Conservation (phyloP, 2,888 invertebrate genomes). For the Epicampocera succincta region DNA sequence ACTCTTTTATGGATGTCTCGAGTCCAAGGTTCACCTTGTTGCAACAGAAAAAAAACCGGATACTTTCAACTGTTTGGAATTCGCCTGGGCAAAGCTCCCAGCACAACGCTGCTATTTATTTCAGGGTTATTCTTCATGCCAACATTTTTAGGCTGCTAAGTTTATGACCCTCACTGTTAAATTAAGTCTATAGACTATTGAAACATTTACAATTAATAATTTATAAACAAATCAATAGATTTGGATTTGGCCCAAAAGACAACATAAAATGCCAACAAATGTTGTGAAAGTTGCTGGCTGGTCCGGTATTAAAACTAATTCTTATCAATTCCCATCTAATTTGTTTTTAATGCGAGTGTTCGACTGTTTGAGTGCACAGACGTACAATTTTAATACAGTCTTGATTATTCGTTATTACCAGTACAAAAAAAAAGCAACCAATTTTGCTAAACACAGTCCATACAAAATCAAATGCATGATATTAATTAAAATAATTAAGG, state of each 20-base stretch:
- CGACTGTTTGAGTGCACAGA: too few species aligned
- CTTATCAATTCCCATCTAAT: slow-evolving; percentile 64
- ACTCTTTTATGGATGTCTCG: too few species aligned
- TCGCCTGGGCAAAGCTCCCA: too few species aligned
- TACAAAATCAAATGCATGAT: slow-evolving; percentile 2
- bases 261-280: slow-evolving; percentile 3
- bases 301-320: slow-evolving; percentile 7
- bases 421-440: not conserved
- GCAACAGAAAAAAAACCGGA: too few species aligned
- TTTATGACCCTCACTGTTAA: too few species aligned
- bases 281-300: not conserved
- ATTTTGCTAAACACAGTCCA: slow-evolving; percentile 9
- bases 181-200: not conserved
- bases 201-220: slow-evolving; percentile 29
- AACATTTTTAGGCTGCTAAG: too few species aligned
- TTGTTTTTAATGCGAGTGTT: slow-evolving; percentile 59
- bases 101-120: too few species aligned
- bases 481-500: slow-evolving; percentile 51
- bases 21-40: too few species aligned
- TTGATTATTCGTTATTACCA: slow-evolving; percentile 42
- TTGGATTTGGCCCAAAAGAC: not conserved
- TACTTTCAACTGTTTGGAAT: too few species aligned
- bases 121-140: too few species aligned
- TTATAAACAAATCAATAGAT: slow-evolving; percentile 24
- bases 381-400: slow-evolving; percentile 44